Evolutionary conservation across 2,888 invertebrate genomes (phyloP).

Genomic region (Ypsolopha sequella): DNA sequence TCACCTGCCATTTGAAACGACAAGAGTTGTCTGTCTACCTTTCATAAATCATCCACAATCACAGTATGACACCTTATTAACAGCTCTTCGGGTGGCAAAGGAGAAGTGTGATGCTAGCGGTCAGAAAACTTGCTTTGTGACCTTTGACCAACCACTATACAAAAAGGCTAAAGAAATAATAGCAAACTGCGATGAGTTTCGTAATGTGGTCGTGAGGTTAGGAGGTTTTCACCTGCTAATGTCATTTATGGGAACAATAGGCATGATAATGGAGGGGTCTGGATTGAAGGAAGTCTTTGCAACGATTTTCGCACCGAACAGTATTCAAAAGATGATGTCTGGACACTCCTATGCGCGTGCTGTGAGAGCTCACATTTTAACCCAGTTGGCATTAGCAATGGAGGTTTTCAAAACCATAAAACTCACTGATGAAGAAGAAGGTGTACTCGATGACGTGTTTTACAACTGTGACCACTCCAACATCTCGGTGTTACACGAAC

Average conservation of each 20-base stretch:
- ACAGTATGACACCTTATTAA: neutral
- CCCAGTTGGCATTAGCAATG: neutral
- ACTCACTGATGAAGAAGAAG: neutral
- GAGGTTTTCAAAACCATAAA: neutral
- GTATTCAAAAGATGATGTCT: constrained; percentile 19
- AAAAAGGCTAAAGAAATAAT: constrained; percentile 22
- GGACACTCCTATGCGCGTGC: constrained; percentile 20
- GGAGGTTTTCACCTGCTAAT: constrained; percentile 25
- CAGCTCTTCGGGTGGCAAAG: neutral
- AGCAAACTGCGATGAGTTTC: constrained; percentile 1
- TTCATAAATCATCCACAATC: neutral
- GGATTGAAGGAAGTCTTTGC: constrained; percentile 18
- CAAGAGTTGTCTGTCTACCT: neutral
- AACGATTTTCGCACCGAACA: constrained; percentile 8
- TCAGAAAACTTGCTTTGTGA: neutral
- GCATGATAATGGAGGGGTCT: constrained; percentile 23
- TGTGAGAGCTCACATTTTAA: constrained; percentile 11
- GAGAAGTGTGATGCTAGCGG: neutral
- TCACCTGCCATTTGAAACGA: neutral
- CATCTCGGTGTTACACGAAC: neutral
- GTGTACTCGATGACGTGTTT: neutral
- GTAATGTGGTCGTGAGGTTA: constrained; percentile 14
- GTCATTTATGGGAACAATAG: constrained; percentile 22
- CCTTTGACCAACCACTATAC: constrained; percentile 1
- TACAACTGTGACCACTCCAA: neutral